Base-by-base conservation (phyloP, 1,140 invertebrate genomes). In the Zaprionus davidi region DNA sequence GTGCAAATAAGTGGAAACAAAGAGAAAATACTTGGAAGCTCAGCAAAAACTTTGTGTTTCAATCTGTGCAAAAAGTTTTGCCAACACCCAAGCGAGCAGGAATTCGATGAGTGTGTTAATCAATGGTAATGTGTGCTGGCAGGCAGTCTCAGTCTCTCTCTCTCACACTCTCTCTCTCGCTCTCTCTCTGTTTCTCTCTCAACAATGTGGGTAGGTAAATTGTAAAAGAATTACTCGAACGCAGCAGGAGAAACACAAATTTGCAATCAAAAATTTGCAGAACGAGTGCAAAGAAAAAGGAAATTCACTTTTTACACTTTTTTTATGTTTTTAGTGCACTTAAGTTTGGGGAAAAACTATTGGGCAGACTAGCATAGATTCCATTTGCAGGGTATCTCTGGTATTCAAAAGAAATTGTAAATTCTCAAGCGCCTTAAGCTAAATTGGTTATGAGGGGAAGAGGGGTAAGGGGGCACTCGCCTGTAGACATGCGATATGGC, bases 1-100 rank as follows among this genome's bases (percentile, higher is more conserved):
- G 66, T 58, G 56, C 60, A 71, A 74, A 88, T 81, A 81, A 86
- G 62, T 86, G 82, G 69, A 86, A 86, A 77, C 79, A 73, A 66
- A 67, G 70, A 77, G 79, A 77, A 80, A 77, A 72, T 70, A 76
- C 71, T 63, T 68, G 64, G 76, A 65, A 80, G 67, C 79, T 78
- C 67, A 60, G 74, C 74, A 88, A 87, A 86, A 88, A 90, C 85
- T 87, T 88, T 87, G 83, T 88, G 83, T 88, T 88, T 87, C 84
- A 87, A 87, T 87, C 81, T 87, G 84, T 81, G 83, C 83, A 81
- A 87, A 82, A 87, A 87, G 70, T 88, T 87, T 88, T 71, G 56
- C 46, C 15, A 17, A 53, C 49, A 71, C 78, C 17, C 17, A 20
- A 53, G 65, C 53, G 20, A 24, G 20, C 1, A 24, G 28, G 17